Conservation (phyloP, 1,140 invertebrate genomes). For the Cydia fagiglandana region DNA sequence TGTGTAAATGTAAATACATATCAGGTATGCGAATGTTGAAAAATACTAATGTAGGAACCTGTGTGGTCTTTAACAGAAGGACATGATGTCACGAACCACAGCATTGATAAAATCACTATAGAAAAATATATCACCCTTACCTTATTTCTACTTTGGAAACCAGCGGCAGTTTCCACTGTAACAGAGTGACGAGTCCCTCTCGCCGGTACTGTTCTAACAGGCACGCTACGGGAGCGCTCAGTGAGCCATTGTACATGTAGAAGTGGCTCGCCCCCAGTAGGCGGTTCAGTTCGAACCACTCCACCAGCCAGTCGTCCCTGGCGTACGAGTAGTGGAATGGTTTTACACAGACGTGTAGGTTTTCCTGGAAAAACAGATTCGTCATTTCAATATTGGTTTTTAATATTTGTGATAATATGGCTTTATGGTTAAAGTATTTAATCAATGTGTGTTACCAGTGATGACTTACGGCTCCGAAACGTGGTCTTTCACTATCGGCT, state of each 20-base stretch:
- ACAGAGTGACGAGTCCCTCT: slow-evolving; percentile 86
- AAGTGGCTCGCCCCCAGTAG: slow-evolving; percentile 93
- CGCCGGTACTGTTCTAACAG: slow-evolving; percentile 86
- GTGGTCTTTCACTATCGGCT: no score
- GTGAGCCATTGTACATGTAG: slow-evolving; percentile 95
- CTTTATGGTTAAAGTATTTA: no score
- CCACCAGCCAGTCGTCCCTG: slow-evolving; percentile 89
- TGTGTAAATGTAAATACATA: no score
- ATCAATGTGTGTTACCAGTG: no score
- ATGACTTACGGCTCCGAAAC: no score
- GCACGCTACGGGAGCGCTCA: slow-evolving; percentile 88
- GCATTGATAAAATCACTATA: neutral
- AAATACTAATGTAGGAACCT: no score
- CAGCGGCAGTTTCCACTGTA: slow-evolving; percentile 95
- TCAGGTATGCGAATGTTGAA: no score
- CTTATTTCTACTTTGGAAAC: slow-evolving; percentile 93
- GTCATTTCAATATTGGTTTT: no score
- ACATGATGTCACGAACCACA: no score
- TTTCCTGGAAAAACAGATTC: slow-evolving; percentile 57
- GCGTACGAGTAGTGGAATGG: slow-evolving; percentile 95
- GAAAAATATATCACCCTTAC: slow-evolving; percentile 42
- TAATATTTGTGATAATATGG: no score
- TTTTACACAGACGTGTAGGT: slow-evolving; percentile 94
- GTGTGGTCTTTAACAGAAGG: no score
- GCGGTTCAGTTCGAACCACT: slow-evolving; percentile 95